Conservation (phyloP, 2,888 invertebrate genomes). For the Amphipoea oculea region DNA sequence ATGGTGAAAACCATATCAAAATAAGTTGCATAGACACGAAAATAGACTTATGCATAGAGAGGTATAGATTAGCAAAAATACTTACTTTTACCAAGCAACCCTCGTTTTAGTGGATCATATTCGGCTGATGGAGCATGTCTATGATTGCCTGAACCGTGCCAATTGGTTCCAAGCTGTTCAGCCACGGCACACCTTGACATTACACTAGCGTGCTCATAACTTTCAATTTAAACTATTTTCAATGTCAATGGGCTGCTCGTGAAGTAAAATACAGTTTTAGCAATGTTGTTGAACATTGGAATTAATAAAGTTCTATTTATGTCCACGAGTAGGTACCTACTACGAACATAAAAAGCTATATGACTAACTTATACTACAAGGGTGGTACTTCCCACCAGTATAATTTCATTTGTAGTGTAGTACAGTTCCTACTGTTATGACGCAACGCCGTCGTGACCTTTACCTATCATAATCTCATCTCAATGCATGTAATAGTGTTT, state of each 20-base stretch:
- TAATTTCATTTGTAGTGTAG: not conserved
- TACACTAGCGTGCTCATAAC: conserved; percentile 33
- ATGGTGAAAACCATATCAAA: not conserved
- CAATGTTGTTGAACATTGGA: conserved; percentile 9
- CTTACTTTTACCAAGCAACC: not conserved
- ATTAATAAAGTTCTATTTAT: conserved; percentile 24
- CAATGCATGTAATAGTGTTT: not conserved
- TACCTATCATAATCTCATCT: not conserved
- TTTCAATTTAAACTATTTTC: conserved; percentile 31
- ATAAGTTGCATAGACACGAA: not conserved
- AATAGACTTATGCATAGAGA: not conserved
- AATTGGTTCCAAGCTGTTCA: conserved; percentile 41
- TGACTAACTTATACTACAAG: not conserved
- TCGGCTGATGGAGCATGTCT: conserved; percentile 14
- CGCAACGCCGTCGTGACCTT: not conserved
- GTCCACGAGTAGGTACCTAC: not conserved
- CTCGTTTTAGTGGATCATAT: conserved; percentile 4
- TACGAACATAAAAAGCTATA: not conserved
- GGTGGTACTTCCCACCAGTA: not conserved
- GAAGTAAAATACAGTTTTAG: conserved; percentile 32
- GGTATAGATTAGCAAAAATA: not conserved
- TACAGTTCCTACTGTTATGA: not conserved
- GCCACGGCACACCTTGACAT: conserved; percentile 47
- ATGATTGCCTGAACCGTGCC: conserved; percentile 27
- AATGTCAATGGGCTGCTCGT: conserved; percentile 27